These are phyloP conservation scores for Drosophila paramelanica DNA, from an alignment of 2,888 invertebrate species.

Conservation along the genomic window DNA sequence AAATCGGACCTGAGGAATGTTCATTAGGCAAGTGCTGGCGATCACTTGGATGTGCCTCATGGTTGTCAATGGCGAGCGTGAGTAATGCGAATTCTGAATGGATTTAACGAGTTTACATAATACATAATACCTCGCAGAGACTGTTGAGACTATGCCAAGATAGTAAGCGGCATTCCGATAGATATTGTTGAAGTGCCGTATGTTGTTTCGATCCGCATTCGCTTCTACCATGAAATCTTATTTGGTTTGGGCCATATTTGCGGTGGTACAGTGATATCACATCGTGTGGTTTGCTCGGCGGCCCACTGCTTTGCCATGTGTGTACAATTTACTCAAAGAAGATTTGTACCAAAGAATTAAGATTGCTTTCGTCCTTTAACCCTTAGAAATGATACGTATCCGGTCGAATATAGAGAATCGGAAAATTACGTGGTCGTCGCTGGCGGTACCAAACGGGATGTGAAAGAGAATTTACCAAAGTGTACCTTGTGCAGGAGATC, in stretches of 20 bases:
- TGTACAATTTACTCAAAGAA: not conserved
- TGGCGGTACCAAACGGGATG: conserved; percentile 29
- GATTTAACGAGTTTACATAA: not conserved
- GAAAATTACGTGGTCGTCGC: conserved; percentile 48
- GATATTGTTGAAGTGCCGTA: conserved; percentile 40
- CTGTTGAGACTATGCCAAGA: conserved; percentile 34
- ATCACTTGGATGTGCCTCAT: not conserved
- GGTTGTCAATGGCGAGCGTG: not conserved
- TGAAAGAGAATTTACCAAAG: conserved; percentile 10
- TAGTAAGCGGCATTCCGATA: conserved; percentile 53
- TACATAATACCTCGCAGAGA: not conserved
- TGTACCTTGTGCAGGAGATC: conserved; percentile 42
- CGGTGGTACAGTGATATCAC: conserved; percentile 56
- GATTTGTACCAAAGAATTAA: not conserved
- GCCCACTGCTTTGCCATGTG: conserved; percentile 63
- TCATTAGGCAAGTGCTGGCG: conserved; percentile 1
- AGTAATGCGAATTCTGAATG: not conserved
- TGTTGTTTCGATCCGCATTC: conserved; percentile 56
- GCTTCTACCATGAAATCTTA: conserved; percentile 23
- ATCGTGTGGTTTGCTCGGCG: conserved; percentile 56
- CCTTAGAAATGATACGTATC: conserved; percentile 33
- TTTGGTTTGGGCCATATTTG: conserved; percentile 58
- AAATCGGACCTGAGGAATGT: conserved; percentile 17
- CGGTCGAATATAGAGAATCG: conserved; percentile 15
- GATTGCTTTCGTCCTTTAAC: not conserved